Conservation (phyloP, 1,140 invertebrate species). For the Drosophila paulistorum region DNA sequence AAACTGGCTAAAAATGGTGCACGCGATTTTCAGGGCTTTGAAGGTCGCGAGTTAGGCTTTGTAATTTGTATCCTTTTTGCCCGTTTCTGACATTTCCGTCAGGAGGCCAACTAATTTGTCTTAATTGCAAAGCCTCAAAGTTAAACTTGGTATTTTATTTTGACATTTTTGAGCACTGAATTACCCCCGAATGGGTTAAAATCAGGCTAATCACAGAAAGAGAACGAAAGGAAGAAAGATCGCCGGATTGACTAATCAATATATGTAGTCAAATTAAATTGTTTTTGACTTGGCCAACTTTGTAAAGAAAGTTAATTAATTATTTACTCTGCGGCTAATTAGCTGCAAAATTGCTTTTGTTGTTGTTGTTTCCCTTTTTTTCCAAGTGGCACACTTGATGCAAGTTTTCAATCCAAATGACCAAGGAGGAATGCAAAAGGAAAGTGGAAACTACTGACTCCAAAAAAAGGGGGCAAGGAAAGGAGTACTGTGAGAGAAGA, state of each 20-base stretch:
- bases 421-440: neutral
- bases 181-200: slow-evolving; percentile 50
- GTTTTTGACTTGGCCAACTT: slow-evolving; percentile 11
- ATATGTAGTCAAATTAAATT: slow-evolving; percentile 31
- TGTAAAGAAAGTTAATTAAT: slow-evolving; percentile 63
- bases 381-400: slow-evolving; percentile 54
- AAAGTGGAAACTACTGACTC: slow-evolving; percentile 3
- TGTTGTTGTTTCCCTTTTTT: slow-evolving; percentile 20
- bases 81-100: slow-evolving; percentile 63
- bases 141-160: slow-evolving; percentile 22
- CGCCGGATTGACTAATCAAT: slow-evolving; percentile 32
- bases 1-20: slow-evolving; percentile 18
- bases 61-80: slow-evolving; percentile 30
- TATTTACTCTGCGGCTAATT: slow-evolving; percentile 68
- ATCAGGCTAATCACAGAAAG: slow-evolving; percentile 46
- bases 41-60: slow-evolving; percentile 67
- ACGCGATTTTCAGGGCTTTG: slow-evolving; percentile 57
- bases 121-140: slow-evolving; percentile 57
- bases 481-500: neutral
- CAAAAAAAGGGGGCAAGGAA: neutral
- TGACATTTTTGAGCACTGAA: slow-evolving; percentile 68
- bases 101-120: slow-evolving; percentile 62
- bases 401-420: slow-evolving; percentile 1
- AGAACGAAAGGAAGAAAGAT: neutral
- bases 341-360: slow-evolving; percentile 60